These are phyloP conservation scores for Pteruthius melanotis DNA, from an alignment of 2,113 vertebrate species.

Conservation along the genomic window DNA sequence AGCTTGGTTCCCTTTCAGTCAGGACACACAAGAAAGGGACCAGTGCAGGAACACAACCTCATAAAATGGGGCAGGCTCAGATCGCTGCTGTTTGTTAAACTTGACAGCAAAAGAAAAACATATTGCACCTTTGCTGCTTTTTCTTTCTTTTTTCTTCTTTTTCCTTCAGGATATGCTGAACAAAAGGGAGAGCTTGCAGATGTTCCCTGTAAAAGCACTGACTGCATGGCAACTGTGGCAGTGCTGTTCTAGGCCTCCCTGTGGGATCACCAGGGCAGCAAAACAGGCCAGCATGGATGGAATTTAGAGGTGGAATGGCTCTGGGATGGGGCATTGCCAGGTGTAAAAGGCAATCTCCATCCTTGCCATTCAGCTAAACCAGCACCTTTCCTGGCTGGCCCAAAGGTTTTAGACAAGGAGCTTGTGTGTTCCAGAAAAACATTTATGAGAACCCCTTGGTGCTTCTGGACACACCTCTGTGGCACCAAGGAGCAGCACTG, in stretches of 20 bases:
- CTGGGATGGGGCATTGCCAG: background rate
- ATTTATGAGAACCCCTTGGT: background rate
- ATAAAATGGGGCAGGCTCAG: background rate
- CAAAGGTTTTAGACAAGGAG: background rate
- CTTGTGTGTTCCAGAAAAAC: background rate
- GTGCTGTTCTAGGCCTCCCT: background rate
- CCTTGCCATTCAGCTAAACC: background rate
- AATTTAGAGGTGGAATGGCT: background rate
- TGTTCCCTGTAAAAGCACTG: background rate
- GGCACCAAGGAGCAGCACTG: background rate
- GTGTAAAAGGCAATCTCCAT: background rate
- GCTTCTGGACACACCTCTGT: background rate
- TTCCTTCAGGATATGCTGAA: background rate
- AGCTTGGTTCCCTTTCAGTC: background rate
- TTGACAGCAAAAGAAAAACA: background rate
- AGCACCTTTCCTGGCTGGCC: background rate
- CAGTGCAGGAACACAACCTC: background rate
- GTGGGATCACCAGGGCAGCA: background rate
- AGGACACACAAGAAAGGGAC: background rate
- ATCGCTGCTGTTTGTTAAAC: background rate
- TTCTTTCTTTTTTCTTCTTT: background rate
- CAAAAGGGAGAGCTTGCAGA: background rate
- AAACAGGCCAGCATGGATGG: background rate
- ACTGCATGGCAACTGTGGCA: background rate
- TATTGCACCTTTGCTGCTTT: background rate